Conservation (phyloP, 2,113 vertebrate genomes). For the Phyllostomus hastatus region DNA sequence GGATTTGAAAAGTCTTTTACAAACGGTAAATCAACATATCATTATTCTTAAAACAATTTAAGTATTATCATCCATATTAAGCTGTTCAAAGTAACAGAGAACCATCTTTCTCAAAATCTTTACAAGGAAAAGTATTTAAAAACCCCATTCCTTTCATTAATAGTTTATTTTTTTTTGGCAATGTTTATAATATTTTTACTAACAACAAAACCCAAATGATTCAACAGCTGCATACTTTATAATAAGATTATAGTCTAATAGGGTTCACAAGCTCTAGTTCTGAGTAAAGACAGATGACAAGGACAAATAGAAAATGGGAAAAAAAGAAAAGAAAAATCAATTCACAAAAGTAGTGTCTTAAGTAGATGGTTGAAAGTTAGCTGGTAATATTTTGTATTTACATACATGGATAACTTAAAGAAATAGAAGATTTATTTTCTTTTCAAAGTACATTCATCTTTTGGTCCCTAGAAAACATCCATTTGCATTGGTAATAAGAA, state of each 20-base stretch:
- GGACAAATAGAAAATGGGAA: not conserved
- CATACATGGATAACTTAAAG: not conserved
- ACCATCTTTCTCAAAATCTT: not conserved
- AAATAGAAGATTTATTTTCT: not conserved
- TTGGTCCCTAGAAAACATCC: not conserved
- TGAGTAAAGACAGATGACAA: not conserved
- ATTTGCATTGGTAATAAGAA: not conserved
- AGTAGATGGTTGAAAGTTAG: not conserved
- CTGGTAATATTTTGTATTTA: not conserved
- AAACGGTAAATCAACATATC: not conserved
- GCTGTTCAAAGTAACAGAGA: not conserved
- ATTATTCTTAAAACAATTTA: not conserved
- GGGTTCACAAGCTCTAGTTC: not conserved
- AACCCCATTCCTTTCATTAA: not conserved
- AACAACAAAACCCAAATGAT: not conserved
- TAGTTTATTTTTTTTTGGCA: not conserved
- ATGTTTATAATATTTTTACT: not conserved
- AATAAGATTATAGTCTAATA: not conserved
- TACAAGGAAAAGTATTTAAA: not conserved
- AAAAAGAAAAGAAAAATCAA: conserved; percentile 5
- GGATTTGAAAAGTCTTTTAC: not conserved
- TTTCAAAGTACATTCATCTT: not conserved
- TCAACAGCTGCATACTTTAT: not conserved
- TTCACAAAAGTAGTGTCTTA: not conserved
- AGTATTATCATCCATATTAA: not conserved